A percentile compares a stretch with the other conserved stretches of the same genome.
phyloP scores from a whole-genome alignment of 1,140 invertebrate species.

The Procambarus virginalis region DNA sequence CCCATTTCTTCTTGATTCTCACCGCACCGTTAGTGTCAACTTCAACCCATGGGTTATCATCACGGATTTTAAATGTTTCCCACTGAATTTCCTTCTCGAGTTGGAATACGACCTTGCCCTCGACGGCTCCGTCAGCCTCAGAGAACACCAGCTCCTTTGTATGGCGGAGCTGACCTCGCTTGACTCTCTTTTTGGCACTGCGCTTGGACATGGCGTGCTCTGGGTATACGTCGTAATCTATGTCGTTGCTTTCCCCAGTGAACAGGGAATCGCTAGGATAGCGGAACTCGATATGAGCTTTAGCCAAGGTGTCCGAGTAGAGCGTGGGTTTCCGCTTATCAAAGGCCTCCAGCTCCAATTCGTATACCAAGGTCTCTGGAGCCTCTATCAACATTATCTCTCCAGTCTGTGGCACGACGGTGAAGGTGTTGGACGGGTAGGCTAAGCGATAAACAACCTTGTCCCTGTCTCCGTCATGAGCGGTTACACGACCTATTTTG shows the following conservation, averaged over 20 bases:
- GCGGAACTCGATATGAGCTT: conserved; percentile 84
- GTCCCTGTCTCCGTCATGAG: conserved; percentile 90
- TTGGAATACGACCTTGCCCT: conserved; percentile 90
- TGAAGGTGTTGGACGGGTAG: conserved; percentile 85
- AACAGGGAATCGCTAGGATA: conserved; percentile 75
- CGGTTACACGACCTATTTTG: conserved; percentile 86
- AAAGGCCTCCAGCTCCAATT: conserved; percentile 85
- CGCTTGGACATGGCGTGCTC: conserved; percentile 77
- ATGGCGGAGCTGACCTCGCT: conserved; percentile 86
- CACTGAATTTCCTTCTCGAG: conserved; percentile 92
- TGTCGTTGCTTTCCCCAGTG: conserved; percentile 76
- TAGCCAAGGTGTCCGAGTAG: conserved; percentile 81
- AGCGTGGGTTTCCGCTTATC: conserved; percentile 84
- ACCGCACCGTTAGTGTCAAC: conserved; percentile 93
- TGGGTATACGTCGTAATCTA: conserved; percentile 69
- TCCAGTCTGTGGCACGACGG: conserved; percentile 93
- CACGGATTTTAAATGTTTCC: conserved; percentile 93
- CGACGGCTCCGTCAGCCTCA: conserved; percentile 90
- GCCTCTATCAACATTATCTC: conserved; percentile 85
- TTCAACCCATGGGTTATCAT: conserved; percentile 94
- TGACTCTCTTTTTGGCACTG: conserved; percentile 82
- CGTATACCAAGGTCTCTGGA: conserved; percentile 72
- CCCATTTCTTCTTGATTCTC: conserved; percentile 95
- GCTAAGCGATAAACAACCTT: conserved; percentile 87
- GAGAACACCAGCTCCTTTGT: conserved; percentile 94